These are phyloP conservation scores for Tenthredo scrophulariae DNA, from an alignment of 2,888 invertebrate genomes.

Conservation along the genomic window DNA sequence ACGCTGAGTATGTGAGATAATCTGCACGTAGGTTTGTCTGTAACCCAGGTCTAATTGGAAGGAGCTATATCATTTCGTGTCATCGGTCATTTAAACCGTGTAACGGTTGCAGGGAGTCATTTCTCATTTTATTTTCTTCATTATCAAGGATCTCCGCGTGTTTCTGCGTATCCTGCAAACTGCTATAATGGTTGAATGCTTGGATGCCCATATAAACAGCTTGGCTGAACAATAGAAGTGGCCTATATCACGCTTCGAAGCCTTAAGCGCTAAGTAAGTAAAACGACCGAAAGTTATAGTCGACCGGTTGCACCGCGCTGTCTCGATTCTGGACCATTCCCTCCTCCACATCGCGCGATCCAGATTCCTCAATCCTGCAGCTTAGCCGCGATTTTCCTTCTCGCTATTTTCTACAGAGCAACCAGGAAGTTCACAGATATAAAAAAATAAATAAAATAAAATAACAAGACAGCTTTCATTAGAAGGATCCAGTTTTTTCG, in stretches of 20 bases:
- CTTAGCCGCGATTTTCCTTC: neutral
- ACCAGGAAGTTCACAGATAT: neutral
- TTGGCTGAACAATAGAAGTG: conserved; percentile 42
- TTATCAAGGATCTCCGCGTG: conserved; percentile 18
- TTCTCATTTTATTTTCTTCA: conserved; percentile 14
- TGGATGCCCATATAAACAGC: conserved; percentile 32
- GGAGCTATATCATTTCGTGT: conserved; percentile 26
- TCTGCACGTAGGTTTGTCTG: neutral
- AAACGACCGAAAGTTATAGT: conserved; percentile 42
- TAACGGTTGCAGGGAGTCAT: conserved; percentile 33
- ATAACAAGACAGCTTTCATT: neutral
- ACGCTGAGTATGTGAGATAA: neutral
- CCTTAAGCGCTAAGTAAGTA: conserved; percentile 35
- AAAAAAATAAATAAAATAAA: neutral
- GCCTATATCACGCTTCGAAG: conserved; percentile 44
- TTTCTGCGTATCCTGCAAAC: conserved; percentile 35
- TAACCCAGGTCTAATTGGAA: conserved; percentile 1
- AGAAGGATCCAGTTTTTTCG: conserved; percentile 17
- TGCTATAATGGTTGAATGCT: conserved; percentile 36
- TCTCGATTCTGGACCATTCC: conserved; percentile 22
- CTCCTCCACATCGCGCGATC: conserved; percentile 4
- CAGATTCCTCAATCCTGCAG: neutral
- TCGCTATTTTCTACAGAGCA: neutral
- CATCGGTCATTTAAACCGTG: conserved; percentile 40
- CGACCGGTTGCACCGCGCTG: neutral